A percentile compares a stretch with the other conserved stretches of the same genome.
These are phyloP conservation scores for Drosophila subquinaria DNA, from an alignment of 2,888 invertebrate genomes.

Conservation along the genomic window DNA sequence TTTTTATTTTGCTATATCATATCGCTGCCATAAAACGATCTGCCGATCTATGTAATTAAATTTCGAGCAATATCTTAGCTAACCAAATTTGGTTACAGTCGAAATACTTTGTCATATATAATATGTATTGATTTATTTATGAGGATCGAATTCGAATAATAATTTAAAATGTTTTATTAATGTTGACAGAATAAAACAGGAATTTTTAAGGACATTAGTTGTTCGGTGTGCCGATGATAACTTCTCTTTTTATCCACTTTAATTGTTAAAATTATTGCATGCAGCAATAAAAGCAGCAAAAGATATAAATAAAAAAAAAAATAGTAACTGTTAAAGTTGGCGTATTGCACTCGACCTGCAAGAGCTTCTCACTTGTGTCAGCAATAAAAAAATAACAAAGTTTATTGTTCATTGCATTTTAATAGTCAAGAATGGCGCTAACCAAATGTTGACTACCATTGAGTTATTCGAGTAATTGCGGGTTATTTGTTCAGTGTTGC, in stretches of 20 bases:
- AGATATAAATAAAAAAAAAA: conserved; percentile 37
- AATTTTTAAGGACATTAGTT: not conserved
- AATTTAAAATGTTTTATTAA: not conserved
- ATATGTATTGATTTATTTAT: too few species aligned
- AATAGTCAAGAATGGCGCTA: conserved; percentile 1
- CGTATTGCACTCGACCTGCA: conserved; percentile 42
- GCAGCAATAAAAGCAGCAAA: conserved; percentile 27
- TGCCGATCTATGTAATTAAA: too few species aligned
- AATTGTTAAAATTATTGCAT: conserved; percentile 69
- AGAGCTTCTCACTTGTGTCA: conserved; percentile 31
- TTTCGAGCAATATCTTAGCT: too few species aligned
- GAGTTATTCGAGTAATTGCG: conserved; percentile 7
- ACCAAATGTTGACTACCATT: conserved; percentile 7
- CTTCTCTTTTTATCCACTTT: conserved; percentile 44
- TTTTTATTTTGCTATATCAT: too few species aligned
- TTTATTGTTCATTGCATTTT: conserved; percentile 22
- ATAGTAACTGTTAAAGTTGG: conserved; percentile 44
- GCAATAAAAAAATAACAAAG: conserved; percentile 9
- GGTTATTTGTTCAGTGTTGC: conserved; percentile 11
- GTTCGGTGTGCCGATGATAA: not conserved
- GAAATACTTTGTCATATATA: too few species aligned
- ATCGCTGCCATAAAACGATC: too few species aligned
- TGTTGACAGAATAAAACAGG: not conserved
- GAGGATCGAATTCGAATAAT: too few species aligned
- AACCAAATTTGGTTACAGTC: too few species aligned